phyloP scores from a whole-genome alignment of 2,888 invertebrate species.

The Trichopoda pennipes region DNA sequence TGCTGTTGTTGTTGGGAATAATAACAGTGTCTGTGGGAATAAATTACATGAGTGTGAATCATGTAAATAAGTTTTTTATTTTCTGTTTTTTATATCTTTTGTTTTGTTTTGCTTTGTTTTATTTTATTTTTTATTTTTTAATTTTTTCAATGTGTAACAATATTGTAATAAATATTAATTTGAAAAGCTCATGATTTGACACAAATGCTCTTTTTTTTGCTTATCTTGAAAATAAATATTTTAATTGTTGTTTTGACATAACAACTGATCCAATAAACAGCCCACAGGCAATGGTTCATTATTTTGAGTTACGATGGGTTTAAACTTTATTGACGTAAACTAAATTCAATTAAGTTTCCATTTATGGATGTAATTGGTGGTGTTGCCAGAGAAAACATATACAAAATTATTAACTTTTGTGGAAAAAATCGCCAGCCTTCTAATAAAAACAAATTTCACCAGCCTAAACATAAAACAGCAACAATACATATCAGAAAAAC shows the following conservation, averaged over 20 bases:
- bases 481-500: too few species aligned
- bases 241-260: too few species aligned
- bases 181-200: slow-evolving; percentile 42
- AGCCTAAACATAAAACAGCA: too few species aligned
- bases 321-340: not conserved
- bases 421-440: too few species aligned
- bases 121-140: slow-evolving; percentile 9
- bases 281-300: too few species aligned
- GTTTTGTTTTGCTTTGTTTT: too few species aligned
- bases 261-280: too few species aligned
- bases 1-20: slow-evolving; percentile 47
- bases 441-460: too few species aligned
- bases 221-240: not conserved
- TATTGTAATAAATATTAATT: slow-evolving; percentile 24
- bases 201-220: slow-evolving; percentile 16
- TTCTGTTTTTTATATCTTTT: slow-evolving; percentile 1
- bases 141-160: slow-evolving; percentile 15
- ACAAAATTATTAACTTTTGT: too few species aligned
- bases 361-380: not conserved
- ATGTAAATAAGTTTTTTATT: slow-evolving; percentile 49
- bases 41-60: slow-evolving; percentile 55
- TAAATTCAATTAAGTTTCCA: not conserved
- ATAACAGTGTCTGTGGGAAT: slow-evolving; percentile 60
- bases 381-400: too few species aligned
- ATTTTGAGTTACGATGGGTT: too few species aligned